These are phyloP conservation scores for Coregonus ussuriensis DNA, from an alignment of 2,797 vertebrate species.

Conservation along the genomic window DNA sequence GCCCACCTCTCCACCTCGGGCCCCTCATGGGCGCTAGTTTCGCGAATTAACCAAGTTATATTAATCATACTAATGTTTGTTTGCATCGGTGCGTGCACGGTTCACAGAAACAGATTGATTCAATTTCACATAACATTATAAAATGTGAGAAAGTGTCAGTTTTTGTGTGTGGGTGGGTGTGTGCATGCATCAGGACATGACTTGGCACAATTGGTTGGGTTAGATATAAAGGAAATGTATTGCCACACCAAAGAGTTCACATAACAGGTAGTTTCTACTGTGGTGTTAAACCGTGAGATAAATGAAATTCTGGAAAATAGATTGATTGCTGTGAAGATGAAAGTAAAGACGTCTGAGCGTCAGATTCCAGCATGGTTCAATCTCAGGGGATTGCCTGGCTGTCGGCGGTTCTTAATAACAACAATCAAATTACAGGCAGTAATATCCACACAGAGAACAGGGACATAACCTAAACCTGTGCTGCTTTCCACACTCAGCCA, in stretches of 20 bases:
- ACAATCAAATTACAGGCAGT: conserved; percentile 40
- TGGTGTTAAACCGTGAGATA: not conserved
- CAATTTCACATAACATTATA: too few relatives aligned
- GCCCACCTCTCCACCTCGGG: not conserved
- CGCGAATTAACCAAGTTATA: not conserved
- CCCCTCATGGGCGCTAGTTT: not conserved
- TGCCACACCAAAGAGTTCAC: not conserved
- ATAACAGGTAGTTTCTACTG: not conserved
- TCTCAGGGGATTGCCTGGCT: conserved; percentile 43
- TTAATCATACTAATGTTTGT: not conserved
- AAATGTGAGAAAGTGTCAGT: too few relatives aligned
- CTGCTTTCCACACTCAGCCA: not conserved
- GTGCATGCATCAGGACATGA: not conserved
- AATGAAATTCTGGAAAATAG: not conserved
- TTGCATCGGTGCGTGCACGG: too few relatives aligned
- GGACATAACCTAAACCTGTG: not conserved
- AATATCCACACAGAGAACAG: not conserved
- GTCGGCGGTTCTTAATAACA: conserved; percentile 49
- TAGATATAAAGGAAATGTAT: too few relatives aligned
- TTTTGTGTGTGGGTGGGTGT: not conserved
- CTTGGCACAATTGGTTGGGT: too few relatives aligned
- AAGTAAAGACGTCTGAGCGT: not conserved
- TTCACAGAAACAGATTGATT: too few relatives aligned
- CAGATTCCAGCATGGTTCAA: conserved; percentile 50
- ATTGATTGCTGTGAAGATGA: conserved; percentile 43